Evolutionary conservation across 2,113 vertebrate genomes (phyloP).

Genomic region (Cisticola juncidis): DNA sequence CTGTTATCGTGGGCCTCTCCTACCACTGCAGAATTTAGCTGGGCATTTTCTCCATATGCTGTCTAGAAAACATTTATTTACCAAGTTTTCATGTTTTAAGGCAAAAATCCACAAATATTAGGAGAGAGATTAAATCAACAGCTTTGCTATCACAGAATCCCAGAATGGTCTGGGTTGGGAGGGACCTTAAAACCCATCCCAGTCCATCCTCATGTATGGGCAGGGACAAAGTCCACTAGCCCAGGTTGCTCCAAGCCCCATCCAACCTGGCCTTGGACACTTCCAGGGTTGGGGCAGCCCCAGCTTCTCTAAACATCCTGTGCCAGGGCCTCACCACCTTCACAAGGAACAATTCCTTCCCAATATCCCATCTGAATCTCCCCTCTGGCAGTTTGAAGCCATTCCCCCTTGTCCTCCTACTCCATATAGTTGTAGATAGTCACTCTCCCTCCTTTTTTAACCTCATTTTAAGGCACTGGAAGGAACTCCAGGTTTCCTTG

Average conservation of each 20-base stretch:
- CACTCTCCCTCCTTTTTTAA: not conserved
- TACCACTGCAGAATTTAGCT: not conserved
- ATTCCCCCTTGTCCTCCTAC: not conserved
- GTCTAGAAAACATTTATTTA: not conserved
- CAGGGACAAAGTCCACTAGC: not conserved
- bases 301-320: not conserved
- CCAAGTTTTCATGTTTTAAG: not conserved
- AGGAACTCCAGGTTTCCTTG: not conserved
- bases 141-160: not conserved
- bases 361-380: not conserved
- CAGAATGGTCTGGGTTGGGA: not conserved
- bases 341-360: not conserved
- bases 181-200: not conserved
- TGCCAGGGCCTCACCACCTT: not conserved
- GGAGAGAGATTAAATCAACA: not conserved
- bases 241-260: not conserved
- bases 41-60: accelerated
- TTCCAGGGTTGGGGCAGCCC: not conserved
- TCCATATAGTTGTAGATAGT: not conserved
- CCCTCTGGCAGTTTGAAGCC: not conserved
- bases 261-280: not conserved
- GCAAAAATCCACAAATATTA: not conserved
- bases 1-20: not conserved
- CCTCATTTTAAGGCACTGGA: not conserved
- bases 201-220: not conserved